Percentiles rank a stretch among this genome's conserved stretches.
phyloP scores from a whole-genome alignment of 1,140 invertebrate species.

The Anagrus nilaparvatae region DNA sequence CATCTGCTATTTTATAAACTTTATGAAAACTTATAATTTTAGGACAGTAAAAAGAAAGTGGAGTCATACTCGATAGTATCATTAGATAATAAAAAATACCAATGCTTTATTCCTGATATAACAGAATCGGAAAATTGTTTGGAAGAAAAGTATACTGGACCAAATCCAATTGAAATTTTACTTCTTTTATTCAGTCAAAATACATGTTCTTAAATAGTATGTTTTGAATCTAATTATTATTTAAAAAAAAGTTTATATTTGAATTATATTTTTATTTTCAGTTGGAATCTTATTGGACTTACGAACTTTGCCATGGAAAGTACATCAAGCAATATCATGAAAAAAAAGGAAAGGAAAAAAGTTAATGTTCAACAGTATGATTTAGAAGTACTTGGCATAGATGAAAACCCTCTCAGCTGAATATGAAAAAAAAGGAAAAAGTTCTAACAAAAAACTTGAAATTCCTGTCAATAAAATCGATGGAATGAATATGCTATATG shows the following conservation, averaged over 20 bases:
- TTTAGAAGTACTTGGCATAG: constrained; percentile 60
- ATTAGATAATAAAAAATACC: constrained; percentile 57
- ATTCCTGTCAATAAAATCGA: constrained; percentile 69
- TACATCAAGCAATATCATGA: constrained; percentile 91
- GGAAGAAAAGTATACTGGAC: constrained; percentile 54
- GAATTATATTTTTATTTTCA: constrained; percentile 25
- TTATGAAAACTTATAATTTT: too few relatives aligned
- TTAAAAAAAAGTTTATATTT: constrained; percentile 7
- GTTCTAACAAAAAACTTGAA: constrained; percentile 39
- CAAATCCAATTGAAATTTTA: constrained; percentile 66
- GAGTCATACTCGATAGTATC: constrained; percentile 47
- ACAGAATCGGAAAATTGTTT: constrained; percentile 45
- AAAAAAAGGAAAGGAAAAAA: constrained; percentile 78
- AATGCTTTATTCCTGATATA: constrained; percentile 64
- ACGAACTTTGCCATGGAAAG: constrained; percentile 90
- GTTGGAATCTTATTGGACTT: constrained; percentile 94
- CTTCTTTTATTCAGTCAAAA: constrained; percentile 62
- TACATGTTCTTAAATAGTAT: constrained; percentile 73
- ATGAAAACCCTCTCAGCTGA: constrained; percentile 41
- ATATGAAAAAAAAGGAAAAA: constrained; percentile 41
- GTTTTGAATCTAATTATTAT: too few relatives aligned
- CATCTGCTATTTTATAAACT: too few relatives aligned
- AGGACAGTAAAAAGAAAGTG: constrained; percentile 44
- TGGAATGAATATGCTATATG: constrained; percentile 72
- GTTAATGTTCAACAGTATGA: constrained; percentile 72